Base-by-base conservation (phyloP, 2,113 vertebrate genomes). In the Platanista minor region DNA sequence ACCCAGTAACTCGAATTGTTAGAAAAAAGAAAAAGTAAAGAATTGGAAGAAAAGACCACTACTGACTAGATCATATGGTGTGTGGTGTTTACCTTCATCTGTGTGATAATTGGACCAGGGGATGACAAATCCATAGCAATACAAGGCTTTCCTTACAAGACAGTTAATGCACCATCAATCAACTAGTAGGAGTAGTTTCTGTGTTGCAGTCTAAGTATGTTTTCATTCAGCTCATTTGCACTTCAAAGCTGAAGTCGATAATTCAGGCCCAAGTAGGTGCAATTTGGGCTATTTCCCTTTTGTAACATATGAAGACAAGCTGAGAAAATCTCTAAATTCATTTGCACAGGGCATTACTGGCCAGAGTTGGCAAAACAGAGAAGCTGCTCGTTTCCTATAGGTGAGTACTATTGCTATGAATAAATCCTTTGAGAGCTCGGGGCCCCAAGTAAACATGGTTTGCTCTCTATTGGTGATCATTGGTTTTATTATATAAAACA, bases 161-260 rank as follows among this genome's bases (percentile, higher is more conserved):
- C 87, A 96, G 97, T 98, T 98, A 99, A 98, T 98, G 96, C 93
- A 92, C 97, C 95, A 98, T 98, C 98, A 98, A 98, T 98, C 97
- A 98, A 96, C 94, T 93, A 46, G 96, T 97, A 96, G 97, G 95
- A 97, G 98, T 89, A 97, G 96, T 96, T 98, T 87, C 96, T 98
- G 69, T 98, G 96, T 96, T 98, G 97, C 94, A 97, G 87, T 80
- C 89, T 98, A 97, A 98, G 93, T 98, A 96, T 98, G 96, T 98
- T 98, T 99, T 98, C 98, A 98, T 98, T 99, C 97, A 98, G 91
- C 92, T 99, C 98, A 98, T 99, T 99, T 99, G 98, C 98, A 98
- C 98, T 99, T 98, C 98, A 98, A 98, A 99, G 98, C 97, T 94
- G 86, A 98, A 98, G 98, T 98, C 97, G 0, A 99, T 99, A 98